A percentile compares a stretch with the other conserved stretches of the same genome.
Conservation (phyloP, 2,797 vertebrate species). For the Diplodus sargus region DNA sequence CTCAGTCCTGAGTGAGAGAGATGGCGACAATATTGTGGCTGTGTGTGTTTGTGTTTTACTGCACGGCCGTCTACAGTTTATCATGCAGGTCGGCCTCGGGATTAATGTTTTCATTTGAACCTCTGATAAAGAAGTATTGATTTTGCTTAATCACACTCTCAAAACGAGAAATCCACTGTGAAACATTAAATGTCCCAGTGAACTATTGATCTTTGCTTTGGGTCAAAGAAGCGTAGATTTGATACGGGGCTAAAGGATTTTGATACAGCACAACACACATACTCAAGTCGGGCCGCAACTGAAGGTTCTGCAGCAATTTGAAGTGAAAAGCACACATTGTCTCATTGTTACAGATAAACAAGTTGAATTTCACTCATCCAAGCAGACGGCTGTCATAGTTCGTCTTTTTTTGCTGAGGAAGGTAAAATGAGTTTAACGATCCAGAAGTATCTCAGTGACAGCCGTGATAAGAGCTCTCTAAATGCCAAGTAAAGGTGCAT, state of each 20-base stretch:
- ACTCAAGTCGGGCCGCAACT: background rate
- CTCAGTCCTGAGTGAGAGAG: constrained; percentile 50
- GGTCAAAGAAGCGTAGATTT: constrained; percentile 32
- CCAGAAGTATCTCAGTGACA: no score
- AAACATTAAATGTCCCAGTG: constrained; percentile 62
- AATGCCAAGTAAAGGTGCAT: no score
- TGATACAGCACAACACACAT: background rate
- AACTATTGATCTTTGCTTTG: constrained; percentile 57
- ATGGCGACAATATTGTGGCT: constrained; percentile 62
- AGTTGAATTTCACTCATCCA: background rate
- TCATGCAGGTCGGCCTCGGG: constrained; percentile 39
- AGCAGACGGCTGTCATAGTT: background rate
- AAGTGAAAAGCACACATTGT: background rate
- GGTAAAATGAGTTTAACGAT: no score
- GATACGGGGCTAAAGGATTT: background rate
- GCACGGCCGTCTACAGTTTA: constrained; percentile 24
- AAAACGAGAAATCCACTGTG: constrained; percentile 59
- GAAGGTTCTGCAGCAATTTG: no score
- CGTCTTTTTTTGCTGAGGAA: no score
- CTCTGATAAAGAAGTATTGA: constrained; percentile 74
- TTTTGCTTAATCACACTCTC: constrained; percentile 71
- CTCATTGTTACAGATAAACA: background rate
- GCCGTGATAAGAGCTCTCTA: no score
- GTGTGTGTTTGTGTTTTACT: constrained; percentile 18
- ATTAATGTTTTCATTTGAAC: constrained; percentile 72